Evolutionary conservation across 2,113 vertebrate genomes (phyloP), one percentile per base, ranked within the genome.

Genomic region (Bubo scandiacus): DNA sequence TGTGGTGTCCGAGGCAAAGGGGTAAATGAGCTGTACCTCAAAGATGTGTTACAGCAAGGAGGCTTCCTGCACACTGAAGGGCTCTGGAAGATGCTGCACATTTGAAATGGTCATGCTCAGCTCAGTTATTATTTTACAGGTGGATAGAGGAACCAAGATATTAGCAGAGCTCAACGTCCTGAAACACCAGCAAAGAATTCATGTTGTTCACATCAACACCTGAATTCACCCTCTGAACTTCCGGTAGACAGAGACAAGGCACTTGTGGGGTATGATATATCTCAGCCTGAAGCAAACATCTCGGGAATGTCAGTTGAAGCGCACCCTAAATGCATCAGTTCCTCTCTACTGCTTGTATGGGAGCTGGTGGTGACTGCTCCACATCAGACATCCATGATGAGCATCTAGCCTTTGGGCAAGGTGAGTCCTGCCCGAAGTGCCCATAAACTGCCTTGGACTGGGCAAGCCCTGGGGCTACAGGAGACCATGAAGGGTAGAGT

Each of bases 351-450:
- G 38, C 70, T 57, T 59, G 38, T 3, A 26, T 0, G 8, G 74
- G 23, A 90, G 34, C 32, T 47, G 17, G 36, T 54, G 51, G 38
- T 15, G 12, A 40, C 57, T 47, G 55, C 20, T 12, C 61, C 22
- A 16, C 25, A 71, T 51, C 47, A 78, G 54, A 43, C n/a, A 67
- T 6, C 30, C 45, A 4, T 13, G 42, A 43, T 0, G 4, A 72
- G 27, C 54, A 82, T 3, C 77, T 21, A 47, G 22, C 38, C 66
- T 30, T 43, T 17, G 47, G 71, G 70, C 77, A 75, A 77, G 27
- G 63, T 1, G 0, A 52, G n/a, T 66, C 43, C 81, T 75, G 57
- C 36, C 49, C 2, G 0, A 42, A 77, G 34, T 9, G 25, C 12
- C 51, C 25, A 71, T 36, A 25, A 77, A 58, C 57, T 59, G 57